Evolutionary conservation across 2,888 invertebrate genomes (phyloP), one percentile per base, ranked within the genome.

Genomic region (Phlogophora meticulosa): DNA sequence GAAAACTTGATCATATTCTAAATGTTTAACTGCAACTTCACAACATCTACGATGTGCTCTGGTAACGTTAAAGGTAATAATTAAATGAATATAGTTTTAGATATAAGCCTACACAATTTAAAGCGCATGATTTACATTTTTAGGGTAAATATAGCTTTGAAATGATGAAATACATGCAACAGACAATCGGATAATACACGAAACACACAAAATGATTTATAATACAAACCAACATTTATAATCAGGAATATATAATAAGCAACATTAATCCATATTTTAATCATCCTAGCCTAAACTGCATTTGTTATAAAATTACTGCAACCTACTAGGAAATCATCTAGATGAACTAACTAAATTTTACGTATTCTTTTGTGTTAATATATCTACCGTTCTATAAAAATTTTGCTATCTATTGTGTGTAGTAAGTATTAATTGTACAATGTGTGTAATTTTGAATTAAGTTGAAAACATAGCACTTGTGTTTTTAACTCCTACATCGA

Each of bases 111-210:
- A 71, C 38, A 76, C 28, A 40, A 32, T 17, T 20, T 17, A 49
- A 20, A 49, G 49, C 15, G 56, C 20, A 45, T 45, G 20, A 49
- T n/a, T 20, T 48, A 45, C 22, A 45, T 40, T 22, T n/a, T 28
- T n/a, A 48, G n/a, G 42, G 4, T 2, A 42, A 42, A 4, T 13
- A 38, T 45, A 34, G 45, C 24, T 43, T 55, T 24, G 9, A 68
- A 36, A 40, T 45, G 5, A 75, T 42, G 20, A 57, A 7, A 69
- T 10, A 58, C 71, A 77, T 71, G 71, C 71, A 76, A 52, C 20
- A 57, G 4, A 4, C 32, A 22, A 64, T n/a, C 22, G 10, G 20
- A n/a, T n/a, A n/a, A n/a, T n/a, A 71, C 40, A 56, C 42, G 9
- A 10, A 34, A 52, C 32, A 69, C 28, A 53, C 22, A 7, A 46